phyloP scores from a whole-genome alignment of 2,888 invertebrate genomes.

The Pyralis farinalis region DNA sequence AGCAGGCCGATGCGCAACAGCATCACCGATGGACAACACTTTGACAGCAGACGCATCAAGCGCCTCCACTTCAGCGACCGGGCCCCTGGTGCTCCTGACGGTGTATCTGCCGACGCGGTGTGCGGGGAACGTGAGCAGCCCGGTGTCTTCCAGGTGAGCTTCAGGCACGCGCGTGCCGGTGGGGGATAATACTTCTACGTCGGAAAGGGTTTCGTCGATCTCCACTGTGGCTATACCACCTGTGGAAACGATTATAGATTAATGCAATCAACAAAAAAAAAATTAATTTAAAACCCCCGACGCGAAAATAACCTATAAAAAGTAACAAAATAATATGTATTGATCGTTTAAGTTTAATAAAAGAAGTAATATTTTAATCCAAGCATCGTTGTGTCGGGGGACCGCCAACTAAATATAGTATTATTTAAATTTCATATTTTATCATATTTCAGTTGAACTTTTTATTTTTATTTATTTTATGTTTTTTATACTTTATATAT shows the following conservation, averaged over 20 bases:
- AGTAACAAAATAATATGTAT: no score
- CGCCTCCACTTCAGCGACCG: conserved; percentile 84
- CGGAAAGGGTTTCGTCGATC: conserved; percentile 81
- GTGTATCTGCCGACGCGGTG: conserved; percentile 87
- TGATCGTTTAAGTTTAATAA: no score
- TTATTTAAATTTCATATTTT: no score
- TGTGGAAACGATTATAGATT: conserved; percentile 17
- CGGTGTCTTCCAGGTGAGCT: conserved; percentile 78
- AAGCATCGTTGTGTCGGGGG: no score
- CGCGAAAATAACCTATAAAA: no score
- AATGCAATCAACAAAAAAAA: no score
- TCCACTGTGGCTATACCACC: conserved; percentile 82
- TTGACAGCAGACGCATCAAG: conserved; percentile 89
- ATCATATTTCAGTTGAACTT: no score
- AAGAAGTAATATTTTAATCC: no score
- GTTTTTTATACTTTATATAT: no score
- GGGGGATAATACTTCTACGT: conserved; percentile 85
- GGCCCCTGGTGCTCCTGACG: conserved; percentile 75
- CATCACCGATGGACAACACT: conserved; percentile 87
- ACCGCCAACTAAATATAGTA: no score
- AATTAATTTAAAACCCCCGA: no score
- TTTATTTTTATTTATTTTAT: no score
- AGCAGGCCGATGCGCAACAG: conserved; percentile 90
- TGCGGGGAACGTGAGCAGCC: conserved; percentile 88
- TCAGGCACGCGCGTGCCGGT: conserved; percentile 83